These are phyloP conservation scores for Odontothrips loti DNA, from an alignment of 2,888 invertebrate species.

Conservation along the genomic window DNA sequence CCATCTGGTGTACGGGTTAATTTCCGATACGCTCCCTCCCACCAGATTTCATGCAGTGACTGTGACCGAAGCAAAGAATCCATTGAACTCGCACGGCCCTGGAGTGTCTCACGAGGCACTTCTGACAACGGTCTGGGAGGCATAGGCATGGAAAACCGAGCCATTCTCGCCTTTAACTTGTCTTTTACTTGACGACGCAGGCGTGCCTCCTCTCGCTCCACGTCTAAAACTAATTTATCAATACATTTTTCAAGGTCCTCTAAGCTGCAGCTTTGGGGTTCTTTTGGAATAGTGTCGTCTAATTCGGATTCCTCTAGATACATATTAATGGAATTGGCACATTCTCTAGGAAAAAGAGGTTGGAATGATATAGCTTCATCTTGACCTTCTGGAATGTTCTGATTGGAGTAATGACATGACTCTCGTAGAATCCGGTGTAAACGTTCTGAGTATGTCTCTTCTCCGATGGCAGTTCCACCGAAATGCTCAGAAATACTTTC, in stretches of 20 bases:
- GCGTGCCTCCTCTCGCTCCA: slow-evolving; percentile 35
- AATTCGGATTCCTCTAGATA: not conserved
- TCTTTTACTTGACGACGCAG: not conserved
- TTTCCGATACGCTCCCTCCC: slow-evolving; percentile 35
- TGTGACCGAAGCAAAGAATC: not conserved
- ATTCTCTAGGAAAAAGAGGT: not conserved
- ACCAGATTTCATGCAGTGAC: slow-evolving; percentile 31
- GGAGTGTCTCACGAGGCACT: not conserved
- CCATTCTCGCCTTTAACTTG: not conserved
- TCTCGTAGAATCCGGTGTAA: too few species aligned
- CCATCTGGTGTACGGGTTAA: slow-evolving; percentile 27
- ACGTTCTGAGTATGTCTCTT: too few species aligned
- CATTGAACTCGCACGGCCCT: slow-evolving; percentile 2
- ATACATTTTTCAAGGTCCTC: slow-evolving; percentile 37
- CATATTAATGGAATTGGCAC: not conserved
- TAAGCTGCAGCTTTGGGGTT: slow-evolving; percentile 32
- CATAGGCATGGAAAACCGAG: not conserved
- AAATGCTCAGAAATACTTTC: too few species aligned
- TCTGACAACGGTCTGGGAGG: not conserved
- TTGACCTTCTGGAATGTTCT: too few species aligned
- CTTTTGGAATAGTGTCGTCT: not conserved
- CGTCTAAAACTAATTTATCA: slow-evolving; percentile 36
- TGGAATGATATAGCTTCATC: not conserved
- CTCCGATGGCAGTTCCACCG: too few species aligned
- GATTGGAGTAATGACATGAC: too few species aligned